phyloP scores from a whole-genome alignment of 2,888 invertebrate genomes.

The Muscina levida region DNA sequence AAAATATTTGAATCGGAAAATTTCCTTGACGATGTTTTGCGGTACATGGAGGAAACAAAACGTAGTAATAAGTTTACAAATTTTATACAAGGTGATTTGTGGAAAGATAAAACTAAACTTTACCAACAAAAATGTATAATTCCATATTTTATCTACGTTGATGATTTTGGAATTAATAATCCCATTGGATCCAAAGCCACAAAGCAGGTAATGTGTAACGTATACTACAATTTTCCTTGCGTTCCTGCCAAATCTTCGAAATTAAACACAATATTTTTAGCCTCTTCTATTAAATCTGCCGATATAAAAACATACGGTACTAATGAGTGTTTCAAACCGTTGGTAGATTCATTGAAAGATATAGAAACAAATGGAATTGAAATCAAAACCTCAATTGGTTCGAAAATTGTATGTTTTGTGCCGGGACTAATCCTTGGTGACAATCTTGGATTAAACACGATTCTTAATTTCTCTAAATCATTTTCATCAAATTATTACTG shows the following conservation, averaged over 20 bases:
- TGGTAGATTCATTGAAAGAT: constrained; percentile 32
- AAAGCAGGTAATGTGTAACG: constrained; percentile 14
- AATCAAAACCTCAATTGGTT: constrained; percentile 1
- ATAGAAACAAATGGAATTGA: constrained; percentile 27
- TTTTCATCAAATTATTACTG: constrained; percentile 40
- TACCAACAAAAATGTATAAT: constrained; percentile 32
- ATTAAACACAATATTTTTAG: constrained; percentile 18
- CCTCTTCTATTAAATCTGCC: neutral
- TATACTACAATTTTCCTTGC: constrained; percentile 43
- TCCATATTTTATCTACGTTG: constrained; percentile 40
- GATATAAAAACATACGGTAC: constrained; percentile 49
- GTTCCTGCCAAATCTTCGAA: neutral
- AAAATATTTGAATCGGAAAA: constrained; percentile 22
- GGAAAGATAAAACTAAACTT: constrained; percentile 1
- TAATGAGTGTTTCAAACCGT: constrained; percentile 38
- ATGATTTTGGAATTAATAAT: constrained; percentile 45
- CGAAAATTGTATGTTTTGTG: constrained; percentile 29
- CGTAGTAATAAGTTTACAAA: constrained; percentile 8
- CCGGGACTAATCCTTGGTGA: constrained; percentile 41
- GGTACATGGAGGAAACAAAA: neutral
- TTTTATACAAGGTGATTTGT: constrained; percentile 34
- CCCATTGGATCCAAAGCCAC: constrained; percentile 30
- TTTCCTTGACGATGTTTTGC: constrained; percentile 6
- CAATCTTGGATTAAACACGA: constrained; percentile 45
- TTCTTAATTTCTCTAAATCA: constrained; percentile 32